These are phyloP conservation scores for Blastobasis lacticolella DNA, from an alignment of 2,888 invertebrate species.

Conservation along the genomic window DNA sequence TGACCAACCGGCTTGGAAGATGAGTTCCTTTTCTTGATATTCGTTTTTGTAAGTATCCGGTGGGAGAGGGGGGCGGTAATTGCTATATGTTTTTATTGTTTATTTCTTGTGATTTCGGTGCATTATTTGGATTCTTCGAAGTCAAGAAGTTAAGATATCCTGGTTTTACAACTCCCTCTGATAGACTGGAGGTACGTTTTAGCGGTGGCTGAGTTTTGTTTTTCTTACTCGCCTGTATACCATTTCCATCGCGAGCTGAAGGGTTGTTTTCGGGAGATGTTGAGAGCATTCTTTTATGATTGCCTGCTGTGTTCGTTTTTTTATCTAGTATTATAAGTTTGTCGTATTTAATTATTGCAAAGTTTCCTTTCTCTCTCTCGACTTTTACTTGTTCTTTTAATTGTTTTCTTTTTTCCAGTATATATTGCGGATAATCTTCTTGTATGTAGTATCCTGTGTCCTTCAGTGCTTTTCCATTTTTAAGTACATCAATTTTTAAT, in stretches of 20 bases:
- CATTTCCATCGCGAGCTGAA: too few relatives aligned
- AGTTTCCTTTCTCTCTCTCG: constrained; percentile 15
- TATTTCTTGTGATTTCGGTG: not conserved
- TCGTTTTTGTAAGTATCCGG: not conserved
- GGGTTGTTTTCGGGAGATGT: constrained; percentile 13
- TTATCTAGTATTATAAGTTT: constrained; percentile 13
- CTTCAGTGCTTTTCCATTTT: constrained; percentile 9
- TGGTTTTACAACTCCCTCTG: constrained; percentile 1
- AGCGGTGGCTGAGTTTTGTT: constrained; percentile 5
- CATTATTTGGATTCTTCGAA: not conserved
- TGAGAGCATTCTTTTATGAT: constrained; percentile 11
- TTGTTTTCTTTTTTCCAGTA: constrained; percentile 14
- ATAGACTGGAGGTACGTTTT: constrained; percentile 7
- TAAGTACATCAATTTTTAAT: constrained; percentile 12
- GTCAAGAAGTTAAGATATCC: not conserved
- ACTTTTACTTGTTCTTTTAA: constrained; percentile 13
- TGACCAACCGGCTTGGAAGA: constrained; percentile 15
- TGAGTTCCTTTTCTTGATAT: not conserved
- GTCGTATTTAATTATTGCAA: constrained; percentile 15
- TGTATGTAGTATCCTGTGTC: constrained; percentile 12
- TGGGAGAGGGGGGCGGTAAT: constrained; percentile 4
- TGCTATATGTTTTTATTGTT: constrained; percentile 2
- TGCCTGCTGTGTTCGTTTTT: constrained; percentile 6
- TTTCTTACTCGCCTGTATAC: constrained; percentile 9
- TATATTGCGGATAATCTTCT: constrained; percentile 17